Percentiles rank a stretch among this genome's conserved stretches.
Conservation (phyloP, 2,113 vertebrate genomes). For the Petrocephalus microphthalmus region DNA sequence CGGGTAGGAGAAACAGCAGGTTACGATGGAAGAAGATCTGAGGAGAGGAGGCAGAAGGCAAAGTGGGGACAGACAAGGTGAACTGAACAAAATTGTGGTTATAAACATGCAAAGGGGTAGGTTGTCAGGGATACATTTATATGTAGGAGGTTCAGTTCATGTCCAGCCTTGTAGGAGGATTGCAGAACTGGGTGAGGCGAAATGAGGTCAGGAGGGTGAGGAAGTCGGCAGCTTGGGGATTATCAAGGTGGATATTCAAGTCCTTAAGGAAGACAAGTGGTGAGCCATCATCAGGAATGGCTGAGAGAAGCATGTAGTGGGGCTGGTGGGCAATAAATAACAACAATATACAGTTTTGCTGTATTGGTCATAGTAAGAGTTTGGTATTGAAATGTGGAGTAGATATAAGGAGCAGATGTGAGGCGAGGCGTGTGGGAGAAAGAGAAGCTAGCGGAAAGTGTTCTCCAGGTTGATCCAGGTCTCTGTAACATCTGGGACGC, state of each 20-base stretch:
- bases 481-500: not conserved
- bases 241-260: not conserved
- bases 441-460: not conserved
- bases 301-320: not conserved
- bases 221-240: not conserved
- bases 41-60: not conserved
- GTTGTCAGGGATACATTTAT: not conserved
- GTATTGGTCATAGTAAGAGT: not conserved
- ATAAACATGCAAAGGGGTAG: too few relatives aligned
- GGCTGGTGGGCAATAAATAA: not conserved
- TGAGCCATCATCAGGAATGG: not conserved
- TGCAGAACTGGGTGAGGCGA: not conserved
- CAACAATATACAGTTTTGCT: not conserved
- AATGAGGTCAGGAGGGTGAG: not conserved
- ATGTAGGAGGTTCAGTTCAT: not conserved
- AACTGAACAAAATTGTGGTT: not conserved
- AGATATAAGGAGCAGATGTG: not conserved
- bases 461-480: not conserved
- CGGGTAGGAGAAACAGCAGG: not conserved
- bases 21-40: not conserved
- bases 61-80: not conserved
- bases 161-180: not conserved
- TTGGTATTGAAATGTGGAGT: not conserved
- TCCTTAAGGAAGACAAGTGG: not conserved
- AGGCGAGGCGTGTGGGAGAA: not conserved